Conservation (phyloP, 2,797 vertebrate species). For the Merluccius polli region DNA sequence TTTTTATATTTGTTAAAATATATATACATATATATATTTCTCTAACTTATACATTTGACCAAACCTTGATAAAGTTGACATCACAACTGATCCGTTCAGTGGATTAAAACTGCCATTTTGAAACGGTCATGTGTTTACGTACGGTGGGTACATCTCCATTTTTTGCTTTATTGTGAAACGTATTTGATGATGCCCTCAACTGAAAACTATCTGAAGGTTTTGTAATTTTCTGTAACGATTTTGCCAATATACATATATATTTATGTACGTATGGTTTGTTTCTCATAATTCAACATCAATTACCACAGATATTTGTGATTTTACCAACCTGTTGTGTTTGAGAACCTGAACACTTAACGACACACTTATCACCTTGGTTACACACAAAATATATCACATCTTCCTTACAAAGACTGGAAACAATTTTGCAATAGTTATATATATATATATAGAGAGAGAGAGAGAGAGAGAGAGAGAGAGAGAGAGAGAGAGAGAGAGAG, state of each 20-base stretch:
- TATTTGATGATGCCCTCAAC: background rate
- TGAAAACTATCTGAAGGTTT: background rate
- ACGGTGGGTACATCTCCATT: background rate
- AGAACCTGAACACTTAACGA: background rate
- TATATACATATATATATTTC: constrained; percentile 3
- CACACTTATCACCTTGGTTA: background rate
- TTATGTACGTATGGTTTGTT: background rate
- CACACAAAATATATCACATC: background rate
- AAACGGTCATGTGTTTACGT: background rate
- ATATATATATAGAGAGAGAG: too few species aligned
- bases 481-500: too few species aligned
- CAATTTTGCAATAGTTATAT: background rate
- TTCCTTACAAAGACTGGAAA: background rate
- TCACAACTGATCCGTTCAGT: background rate
- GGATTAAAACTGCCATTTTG: background rate
- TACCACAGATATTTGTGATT: background rate
- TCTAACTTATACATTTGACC: background rate
- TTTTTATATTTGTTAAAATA: background rate
- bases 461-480: too few species aligned
- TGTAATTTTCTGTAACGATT: background rate
- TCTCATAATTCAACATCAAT: background rate
- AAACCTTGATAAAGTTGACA: background rate
- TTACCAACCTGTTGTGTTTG: background rate
- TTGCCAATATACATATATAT: background rate
- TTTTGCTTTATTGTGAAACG: background rate